Percentiles rank a stretch among this genome's conserved stretches.
Evolutionary conservation across 2,797 vertebrate species (phyloP).

Genomic region (Cyclura pinguis): DNA sequence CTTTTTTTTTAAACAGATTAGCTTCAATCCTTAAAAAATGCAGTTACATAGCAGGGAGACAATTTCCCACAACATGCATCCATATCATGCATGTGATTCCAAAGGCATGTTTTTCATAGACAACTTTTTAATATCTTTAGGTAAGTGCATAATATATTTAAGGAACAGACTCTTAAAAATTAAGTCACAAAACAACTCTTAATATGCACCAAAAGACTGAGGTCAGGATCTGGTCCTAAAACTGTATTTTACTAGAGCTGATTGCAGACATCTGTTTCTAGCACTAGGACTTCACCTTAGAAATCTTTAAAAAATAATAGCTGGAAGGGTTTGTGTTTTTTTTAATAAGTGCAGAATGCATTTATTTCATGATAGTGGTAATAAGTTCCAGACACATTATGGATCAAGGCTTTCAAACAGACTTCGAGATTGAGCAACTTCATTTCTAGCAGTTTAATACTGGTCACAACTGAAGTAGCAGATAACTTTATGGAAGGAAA

Average conservation of each 20-base stretch:
- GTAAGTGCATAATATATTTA: background rate
- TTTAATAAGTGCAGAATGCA: background rate
- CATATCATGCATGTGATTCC: background rate
- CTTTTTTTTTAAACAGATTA: background rate
- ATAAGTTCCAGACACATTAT: background rate
- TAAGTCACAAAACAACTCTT: background rate
- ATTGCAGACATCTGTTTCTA: background rate
- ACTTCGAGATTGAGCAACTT: background rate
- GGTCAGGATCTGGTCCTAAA: constrained; percentile 11
- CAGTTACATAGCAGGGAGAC: background rate
- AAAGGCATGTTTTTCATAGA: background rate
- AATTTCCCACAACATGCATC: background rate
- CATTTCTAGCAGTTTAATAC: background rate
- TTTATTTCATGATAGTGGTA: background rate
- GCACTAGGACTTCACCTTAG: background rate
- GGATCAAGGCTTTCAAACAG: background rate
- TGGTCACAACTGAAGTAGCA: background rate
- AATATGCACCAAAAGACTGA: constrained; percentile 28
- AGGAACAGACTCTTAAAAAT: background rate
- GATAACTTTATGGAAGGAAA: background rate
- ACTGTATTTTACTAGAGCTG: background rate
- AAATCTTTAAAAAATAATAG: background rate
- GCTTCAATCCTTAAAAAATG: background rate
- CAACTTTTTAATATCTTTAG: background rate
- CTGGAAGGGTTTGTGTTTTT: too few relatives aligned